Evolutionary conservation across 1,140 invertebrate genomes (phyloP).

Genomic region (Zaprionus africanus): DNA sequence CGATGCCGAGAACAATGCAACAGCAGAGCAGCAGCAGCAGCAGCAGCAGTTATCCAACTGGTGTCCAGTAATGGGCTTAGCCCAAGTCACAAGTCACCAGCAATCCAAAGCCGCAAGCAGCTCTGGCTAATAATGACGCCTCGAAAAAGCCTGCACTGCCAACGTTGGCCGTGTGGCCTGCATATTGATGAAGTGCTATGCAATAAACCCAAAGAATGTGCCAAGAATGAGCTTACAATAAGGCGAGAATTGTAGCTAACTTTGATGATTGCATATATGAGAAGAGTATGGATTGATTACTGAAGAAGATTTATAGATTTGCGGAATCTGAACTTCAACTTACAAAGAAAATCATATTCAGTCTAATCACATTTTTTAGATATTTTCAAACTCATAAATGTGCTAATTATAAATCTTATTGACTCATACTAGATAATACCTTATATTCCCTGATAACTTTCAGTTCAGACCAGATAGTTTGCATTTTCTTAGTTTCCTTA

Average conservation of each 20-base stretch:
- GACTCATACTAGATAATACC: no score
- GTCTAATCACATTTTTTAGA: no score
- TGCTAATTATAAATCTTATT: no score
- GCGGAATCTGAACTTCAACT: no score
- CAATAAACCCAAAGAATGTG: constrained; percentile 27
- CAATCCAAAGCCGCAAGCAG: constrained; percentile 24
- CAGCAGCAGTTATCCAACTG: constrained; percentile 61
- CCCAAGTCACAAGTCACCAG: constrained; percentile 44
- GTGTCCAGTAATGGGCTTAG: constrained; percentile 78
- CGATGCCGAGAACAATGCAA: constrained; percentile 71
- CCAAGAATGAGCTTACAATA: constrained; percentile 43
- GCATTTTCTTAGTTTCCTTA: no score
- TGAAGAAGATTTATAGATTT: no score
- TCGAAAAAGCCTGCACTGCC: constrained; percentile 31
- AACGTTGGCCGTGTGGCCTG: constrained; percentile 37
- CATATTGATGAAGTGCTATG: constrained; percentile 66
- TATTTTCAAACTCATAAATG: no score
- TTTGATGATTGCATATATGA: neutral
- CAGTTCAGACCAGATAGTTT: no score
- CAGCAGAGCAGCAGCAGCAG: neutral
- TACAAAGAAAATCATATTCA: no score
- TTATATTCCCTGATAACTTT: no score
- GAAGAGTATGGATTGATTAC: neutral
- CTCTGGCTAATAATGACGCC: constrained; percentile 66
- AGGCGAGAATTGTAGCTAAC: constrained; percentile 9